Evolutionary conservation across 2,113 vertebrate genomes (phyloP).

Genomic region (Calyptomena viridis): DNA sequence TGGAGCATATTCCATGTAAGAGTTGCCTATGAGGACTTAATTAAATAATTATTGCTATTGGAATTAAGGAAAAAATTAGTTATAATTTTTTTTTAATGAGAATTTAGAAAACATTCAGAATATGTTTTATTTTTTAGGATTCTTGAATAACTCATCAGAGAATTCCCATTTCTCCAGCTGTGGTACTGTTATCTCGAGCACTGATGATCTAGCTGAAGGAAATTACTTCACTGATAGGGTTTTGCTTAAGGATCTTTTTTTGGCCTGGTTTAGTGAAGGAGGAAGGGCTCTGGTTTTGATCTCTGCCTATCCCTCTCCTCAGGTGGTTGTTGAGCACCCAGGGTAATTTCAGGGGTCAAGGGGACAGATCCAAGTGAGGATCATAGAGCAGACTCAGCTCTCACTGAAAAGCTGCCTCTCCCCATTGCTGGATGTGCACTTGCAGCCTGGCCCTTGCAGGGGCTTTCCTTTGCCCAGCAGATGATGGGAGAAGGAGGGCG

Average conservation of each 20-base stretch:
- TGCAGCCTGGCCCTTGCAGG: neutral
- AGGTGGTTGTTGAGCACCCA: neutral
- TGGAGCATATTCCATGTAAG: neutral
- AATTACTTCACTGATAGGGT: neutral
- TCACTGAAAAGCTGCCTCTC: neutral
- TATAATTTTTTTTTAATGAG: neutral
- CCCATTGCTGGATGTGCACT: accelerated
- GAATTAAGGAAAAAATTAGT: neutral
- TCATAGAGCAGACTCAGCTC: neutral
- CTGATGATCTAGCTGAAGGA: neutral
- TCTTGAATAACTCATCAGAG: neutral
- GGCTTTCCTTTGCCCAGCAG: neutral
- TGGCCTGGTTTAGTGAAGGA: neutral
- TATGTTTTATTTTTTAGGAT: neutral
- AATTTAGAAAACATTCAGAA: neutral
- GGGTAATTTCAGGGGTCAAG: neutral
- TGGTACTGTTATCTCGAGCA: neutral
- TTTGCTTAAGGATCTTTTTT: neutral
- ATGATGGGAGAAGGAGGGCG: accelerated
- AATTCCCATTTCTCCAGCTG: neutral
- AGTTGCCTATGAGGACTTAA: neutral
- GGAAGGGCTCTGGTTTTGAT: neutral
- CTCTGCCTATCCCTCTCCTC: neutral
- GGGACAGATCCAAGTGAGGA: neutral
- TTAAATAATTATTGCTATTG: neutral